Conservation (phyloP, 2,888 invertebrate species). For the Pterobdella sp. region DNA sequence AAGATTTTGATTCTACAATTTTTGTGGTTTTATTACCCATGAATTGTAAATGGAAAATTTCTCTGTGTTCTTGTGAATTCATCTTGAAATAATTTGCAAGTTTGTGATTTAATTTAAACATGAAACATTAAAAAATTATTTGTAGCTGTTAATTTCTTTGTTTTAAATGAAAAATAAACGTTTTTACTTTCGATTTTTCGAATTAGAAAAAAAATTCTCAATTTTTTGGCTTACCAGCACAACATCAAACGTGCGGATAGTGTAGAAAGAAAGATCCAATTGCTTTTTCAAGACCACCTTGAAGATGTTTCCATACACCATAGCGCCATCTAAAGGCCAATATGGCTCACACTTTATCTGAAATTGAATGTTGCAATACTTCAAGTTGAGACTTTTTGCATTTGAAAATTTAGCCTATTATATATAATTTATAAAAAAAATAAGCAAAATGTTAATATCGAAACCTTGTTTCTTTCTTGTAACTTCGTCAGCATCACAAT, state of each 20-base stretch:
- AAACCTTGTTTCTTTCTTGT: constrained; percentile 81
- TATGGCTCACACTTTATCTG: constrained; percentile 68
- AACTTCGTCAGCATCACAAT: constrained; percentile 99
- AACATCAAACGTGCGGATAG: too few relatives aligned
- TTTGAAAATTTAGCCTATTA: constrained; percentile 2
- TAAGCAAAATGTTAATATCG: not conserved
- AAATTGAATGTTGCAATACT: too few relatives aligned
- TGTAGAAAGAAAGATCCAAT: constrained; percentile 92
- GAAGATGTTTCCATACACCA: constrained; percentile 81
- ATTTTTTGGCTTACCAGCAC: too few relatives aligned
- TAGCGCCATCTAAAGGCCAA: constrained; percentile 90
- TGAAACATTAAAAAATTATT: too few relatives aligned
- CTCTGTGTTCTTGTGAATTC: constrained; percentile 61
- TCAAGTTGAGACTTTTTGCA: not conserved
- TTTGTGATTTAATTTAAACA: too few relatives aligned
- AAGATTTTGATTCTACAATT: not conserved
- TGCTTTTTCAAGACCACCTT: constrained; percentile 86
- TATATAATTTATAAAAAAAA: not conserved
- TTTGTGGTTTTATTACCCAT: constrained; percentile 57
- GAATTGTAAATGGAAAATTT: constrained; percentile 93
- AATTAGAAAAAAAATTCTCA: too few relatives aligned
- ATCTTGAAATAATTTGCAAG: constrained; percentile 40
- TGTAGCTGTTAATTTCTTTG: too few relatives aligned
- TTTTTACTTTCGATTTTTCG: too few relatives aligned
- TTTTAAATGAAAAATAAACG: too few relatives aligned